Evolutionary conservation across 2,888 invertebrate species (phyloP).

Genomic region (Trichopoda pennipes): DNA sequence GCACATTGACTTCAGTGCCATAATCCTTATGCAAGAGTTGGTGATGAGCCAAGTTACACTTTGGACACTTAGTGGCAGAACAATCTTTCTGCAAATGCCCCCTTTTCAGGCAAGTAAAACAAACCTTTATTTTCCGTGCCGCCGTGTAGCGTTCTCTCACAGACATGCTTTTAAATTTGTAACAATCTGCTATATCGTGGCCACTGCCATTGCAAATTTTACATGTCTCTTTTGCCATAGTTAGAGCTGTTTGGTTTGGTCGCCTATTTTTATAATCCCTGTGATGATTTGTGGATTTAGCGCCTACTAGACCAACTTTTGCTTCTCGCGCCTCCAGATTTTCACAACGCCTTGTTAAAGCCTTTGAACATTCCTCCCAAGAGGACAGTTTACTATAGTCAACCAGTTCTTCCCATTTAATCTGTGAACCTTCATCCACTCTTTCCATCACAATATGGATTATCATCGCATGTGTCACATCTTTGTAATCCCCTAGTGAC

Average conservation of each 20-base stretch:
- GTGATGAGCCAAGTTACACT: slow-evolving; percentile 9
- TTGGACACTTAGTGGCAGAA: not conserved
- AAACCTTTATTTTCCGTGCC: not conserved
- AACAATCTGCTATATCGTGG: not conserved
- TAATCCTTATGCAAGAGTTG: slow-evolving; percentile 1
- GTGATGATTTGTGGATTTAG: not conserved
- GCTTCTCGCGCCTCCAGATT: slow-evolving; percentile 4
- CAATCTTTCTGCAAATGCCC: slow-evolving; percentile 7
- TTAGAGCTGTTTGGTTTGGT: not conserved
- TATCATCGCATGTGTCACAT: slow-evolving; percentile 20
- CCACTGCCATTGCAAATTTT: not conserved
- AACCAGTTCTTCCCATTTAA: slow-evolving; percentile 60
- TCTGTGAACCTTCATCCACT: not conserved
- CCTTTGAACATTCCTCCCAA: slow-evolving; percentile 51
- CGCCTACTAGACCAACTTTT: not conserved
- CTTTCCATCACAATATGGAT: slow-evolving; percentile 31
- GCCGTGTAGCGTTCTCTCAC: not conserved
- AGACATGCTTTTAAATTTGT: not conserved
- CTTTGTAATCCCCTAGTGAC: slow-evolving; percentile 23
- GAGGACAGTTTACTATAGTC: slow-evolving; percentile 52
- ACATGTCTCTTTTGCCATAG: not conserved
- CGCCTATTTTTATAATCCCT: not conserved
- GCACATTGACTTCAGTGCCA: not conserved
- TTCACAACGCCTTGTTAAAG: slow-evolving; percentile 7
- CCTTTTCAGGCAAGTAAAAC: not conserved